Evolutionary conservation across 2,113 vertebrate species (phyloP).

Genomic region (Callipepla californica): DNA sequence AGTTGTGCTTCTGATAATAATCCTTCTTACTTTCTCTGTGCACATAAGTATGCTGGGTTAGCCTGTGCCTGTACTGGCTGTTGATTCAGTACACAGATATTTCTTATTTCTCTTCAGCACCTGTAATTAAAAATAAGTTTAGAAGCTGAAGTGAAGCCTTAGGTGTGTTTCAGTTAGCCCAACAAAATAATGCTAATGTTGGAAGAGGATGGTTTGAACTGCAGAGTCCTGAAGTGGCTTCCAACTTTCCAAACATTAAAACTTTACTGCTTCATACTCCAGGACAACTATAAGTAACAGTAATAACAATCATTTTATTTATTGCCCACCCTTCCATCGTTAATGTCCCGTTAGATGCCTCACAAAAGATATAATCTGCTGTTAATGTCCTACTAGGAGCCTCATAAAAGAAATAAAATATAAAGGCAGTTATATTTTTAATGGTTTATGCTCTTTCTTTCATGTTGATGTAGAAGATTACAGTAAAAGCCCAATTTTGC

Average conservation of each 20-base stretch:
- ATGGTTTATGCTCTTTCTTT: conserved; percentile 53
- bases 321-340: conserved; percentile 24
- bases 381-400: conserved; percentile 60
- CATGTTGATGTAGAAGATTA: conserved; percentile 63
- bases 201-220: neutral
- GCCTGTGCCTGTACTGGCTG: neutral
- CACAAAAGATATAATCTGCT: conserved; percentile 55
- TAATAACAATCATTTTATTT: conserved; percentile 68
- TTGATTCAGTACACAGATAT: accelerated
- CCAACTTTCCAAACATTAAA: conserved; percentile 6
- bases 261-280: neutral
- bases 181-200: neutral
- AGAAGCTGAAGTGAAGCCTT: neutral
- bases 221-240: neutral
- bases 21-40: neutral
- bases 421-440: conserved; percentile 57
- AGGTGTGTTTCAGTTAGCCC: accelerated
- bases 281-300: conserved; percentile 28
- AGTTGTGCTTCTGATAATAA: neutral
- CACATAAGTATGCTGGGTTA: neutral
- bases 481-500: conserved; percentile 52
- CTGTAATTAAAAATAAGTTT: neutral
- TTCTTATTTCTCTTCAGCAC: neutral
- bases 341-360: conserved; percentile 61
- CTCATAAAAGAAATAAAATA: conserved; percentile 68